A percentile compares a stretch with the other conserved stretches of the same genome.
Evolutionary conservation across 2,113 vertebrate genomes (phyloP).

Genomic region (Calypte anna): DNA sequence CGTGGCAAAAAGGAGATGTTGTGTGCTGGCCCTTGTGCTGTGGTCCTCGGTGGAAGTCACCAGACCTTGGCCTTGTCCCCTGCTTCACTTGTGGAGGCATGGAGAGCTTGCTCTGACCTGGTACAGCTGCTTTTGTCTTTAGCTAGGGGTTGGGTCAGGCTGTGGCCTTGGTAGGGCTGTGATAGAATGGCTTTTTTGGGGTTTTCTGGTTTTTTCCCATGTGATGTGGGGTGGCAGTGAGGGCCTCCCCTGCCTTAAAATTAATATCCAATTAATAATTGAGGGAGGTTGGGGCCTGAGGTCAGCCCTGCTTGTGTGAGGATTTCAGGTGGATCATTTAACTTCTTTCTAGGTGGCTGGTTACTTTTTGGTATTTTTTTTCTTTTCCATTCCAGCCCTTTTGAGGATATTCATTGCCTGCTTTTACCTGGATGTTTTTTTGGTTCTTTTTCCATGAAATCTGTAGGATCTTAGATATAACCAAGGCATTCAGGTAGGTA

Average conservation of each 20-base stretch:
- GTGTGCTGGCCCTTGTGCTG: neutral
- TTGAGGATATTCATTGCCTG: neutral
- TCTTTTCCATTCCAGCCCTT: too few species aligned
- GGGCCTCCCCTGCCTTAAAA: neutral
- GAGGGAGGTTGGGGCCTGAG: neutral
- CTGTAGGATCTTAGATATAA: neutral
- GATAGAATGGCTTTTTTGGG: neutral
- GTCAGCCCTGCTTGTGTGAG: neutral
- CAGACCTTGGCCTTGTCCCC: accelerated
- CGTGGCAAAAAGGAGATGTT: neutral
- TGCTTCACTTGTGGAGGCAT: accelerated
- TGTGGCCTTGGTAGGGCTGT: too few species aligned
- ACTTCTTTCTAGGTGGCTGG: neutral
- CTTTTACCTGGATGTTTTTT: neutral
- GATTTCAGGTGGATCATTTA: neutral
- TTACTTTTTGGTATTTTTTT: neutral
- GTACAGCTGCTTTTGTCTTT: accelerated
- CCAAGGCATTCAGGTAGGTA: neutral
- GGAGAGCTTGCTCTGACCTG: neutral
- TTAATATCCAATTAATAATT: neutral
- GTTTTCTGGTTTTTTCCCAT: neutral
- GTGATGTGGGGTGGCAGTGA: neutral
- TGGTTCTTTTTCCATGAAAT: neutral
- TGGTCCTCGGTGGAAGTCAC: neutral
- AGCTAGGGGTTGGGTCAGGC: neutral